phyloP scores from a whole-genome alignment of 2,888 invertebrate genomes.

The Nemotelus pantherinus region DNA sequence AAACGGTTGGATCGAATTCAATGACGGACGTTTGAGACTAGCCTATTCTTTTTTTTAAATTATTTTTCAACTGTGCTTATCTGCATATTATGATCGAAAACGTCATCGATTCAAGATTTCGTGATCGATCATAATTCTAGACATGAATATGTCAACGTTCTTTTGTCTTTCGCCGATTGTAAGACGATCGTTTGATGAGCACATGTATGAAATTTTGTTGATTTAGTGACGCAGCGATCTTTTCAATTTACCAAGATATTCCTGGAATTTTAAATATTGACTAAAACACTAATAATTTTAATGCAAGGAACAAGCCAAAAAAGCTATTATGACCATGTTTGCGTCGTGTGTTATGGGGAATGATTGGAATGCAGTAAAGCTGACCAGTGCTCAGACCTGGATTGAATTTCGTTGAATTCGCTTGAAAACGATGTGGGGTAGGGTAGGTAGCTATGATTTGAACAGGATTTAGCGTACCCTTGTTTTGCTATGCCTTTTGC shows the following conservation, averaged over 20 bases:
- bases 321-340: too few relatives aligned
- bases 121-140: constrained; percentile 49
- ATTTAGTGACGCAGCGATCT: background rate
- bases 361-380: too few relatives aligned
- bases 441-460: too few relatives aligned
- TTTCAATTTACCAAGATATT: background rate
- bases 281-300: background rate
- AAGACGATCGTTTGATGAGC: background rate
- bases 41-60: constrained; percentile 36
- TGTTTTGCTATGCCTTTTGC: too few relatives aligned
- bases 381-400: too few relatives aligned
- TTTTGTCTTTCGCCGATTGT: constrained; percentile 29
- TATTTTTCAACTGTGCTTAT: constrained; percentile 37
- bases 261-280: too few relatives aligned
- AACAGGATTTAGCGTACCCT: too few relatives aligned
- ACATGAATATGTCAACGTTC: constrained; percentile 48
- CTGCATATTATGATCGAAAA: constrained; percentile 47
- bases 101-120: constrained; percentile 39
- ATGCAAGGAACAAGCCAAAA: background rate
- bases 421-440: too few relatives aligned
- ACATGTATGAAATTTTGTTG: constrained; percentile 2
- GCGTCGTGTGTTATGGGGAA: too few relatives aligned
- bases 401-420: too few relatives aligned
- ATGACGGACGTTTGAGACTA: constrained; percentile 45
- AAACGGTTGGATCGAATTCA: constrained; percentile 17